Evolutionary conservation across 1,140 invertebrate genomes (phyloP), one percentile per base, ranked within the genome.

Genomic region (Nasonia giraulti): DNA sequence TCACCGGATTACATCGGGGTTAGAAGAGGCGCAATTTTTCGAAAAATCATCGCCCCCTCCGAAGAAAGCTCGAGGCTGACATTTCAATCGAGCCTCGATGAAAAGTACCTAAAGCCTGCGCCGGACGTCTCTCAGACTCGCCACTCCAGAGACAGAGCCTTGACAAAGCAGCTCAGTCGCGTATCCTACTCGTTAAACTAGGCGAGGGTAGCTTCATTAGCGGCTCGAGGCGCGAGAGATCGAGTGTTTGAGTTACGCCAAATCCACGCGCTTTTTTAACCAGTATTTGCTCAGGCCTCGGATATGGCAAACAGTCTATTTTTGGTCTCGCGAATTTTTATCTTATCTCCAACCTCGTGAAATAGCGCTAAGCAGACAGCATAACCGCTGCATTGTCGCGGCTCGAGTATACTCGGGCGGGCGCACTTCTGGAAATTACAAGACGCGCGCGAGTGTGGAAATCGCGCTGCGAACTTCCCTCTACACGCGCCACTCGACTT

Each of bases 261-360:
- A 68, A 69, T 83, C n/a, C 50, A 83, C 55, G 62, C 14, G 33
- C 37, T 75, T 40, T 83, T 83, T 77, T 71, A 77, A 83, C 12
- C 44, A n/a, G 79, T 85, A 74, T 81, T 85, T 85, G 47, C 76
- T 69, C 79, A 85, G 83, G 79, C 33, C 33, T 68, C 55, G 27
- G 40, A 44, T 44, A 44, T 27, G 37, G 23, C 50, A 80, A 73
- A 85, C 20, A 81, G 55, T 62, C 2, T 66, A 66, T 33, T 71
- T 12, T 31, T 71, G 2, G 10, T 71, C 10, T 33, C 4, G 10
- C 4, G 10, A 12, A 71, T 31, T 31, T 71, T 71, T 71, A 71
- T 69, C 27, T 69, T 31, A 12, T 69, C 23, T 68, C 4, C 66
- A 20, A 14, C 17, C 50, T 55, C 50, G 2, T 62, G 55, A 62